Conservation (phyloP, 2,113 vertebrate genomes). For the Aviceda subcristata region DNA sequence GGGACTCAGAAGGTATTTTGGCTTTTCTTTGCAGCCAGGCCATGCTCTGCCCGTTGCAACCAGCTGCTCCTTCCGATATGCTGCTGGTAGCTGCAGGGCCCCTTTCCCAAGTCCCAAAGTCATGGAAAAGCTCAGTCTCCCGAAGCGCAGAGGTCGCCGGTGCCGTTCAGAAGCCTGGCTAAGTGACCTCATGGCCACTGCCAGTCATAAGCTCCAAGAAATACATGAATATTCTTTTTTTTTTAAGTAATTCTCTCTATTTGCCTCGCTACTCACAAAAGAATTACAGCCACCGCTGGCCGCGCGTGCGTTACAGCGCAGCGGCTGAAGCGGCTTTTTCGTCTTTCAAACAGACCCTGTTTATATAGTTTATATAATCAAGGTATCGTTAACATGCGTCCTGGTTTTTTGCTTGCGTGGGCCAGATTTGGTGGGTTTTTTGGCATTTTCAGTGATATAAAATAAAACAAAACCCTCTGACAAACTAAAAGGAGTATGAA, state of each 20-base stretch:
- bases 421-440: background rate
- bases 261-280: background rate
- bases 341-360: background rate
- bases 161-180: background rate
- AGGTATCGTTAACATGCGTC: background rate
- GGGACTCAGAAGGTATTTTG: background rate
- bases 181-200: background rate
- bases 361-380: background rate
- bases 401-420: background rate
- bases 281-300: background rate
- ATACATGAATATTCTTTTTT: background rate
- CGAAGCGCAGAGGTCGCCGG: fast-evolving
- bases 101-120: background rate
- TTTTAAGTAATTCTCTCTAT: background rate
- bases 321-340: background rate
- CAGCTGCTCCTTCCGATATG: background rate
- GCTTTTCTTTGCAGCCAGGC: background rate
- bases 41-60: background rate
- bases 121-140: background rate
- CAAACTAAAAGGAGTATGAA: background rate
- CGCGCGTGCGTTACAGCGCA: background rate
- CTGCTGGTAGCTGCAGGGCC: background rate
- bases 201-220: background rate
- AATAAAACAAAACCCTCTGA: background rate
- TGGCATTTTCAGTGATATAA: background rate